Percentiles rank a stretch among this genome's conserved stretches.
phyloP scores from a whole-genome alignment of 2,888 invertebrate species.

The Steinernema scapterisci region DNA sequence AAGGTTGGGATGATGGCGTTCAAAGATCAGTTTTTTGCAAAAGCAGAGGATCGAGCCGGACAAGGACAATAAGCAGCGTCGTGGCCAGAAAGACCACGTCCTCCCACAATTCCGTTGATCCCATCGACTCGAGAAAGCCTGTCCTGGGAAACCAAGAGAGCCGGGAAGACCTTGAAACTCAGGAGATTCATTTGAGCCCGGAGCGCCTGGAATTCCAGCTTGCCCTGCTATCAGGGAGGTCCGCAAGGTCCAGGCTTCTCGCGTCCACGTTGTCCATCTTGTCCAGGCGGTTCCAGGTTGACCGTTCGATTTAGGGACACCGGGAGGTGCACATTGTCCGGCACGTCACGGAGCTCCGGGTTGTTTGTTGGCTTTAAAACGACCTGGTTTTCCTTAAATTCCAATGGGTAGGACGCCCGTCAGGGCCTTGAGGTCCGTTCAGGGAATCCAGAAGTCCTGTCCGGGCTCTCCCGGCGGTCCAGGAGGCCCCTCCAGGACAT shows the following conservation, averaged over 20 bases:
- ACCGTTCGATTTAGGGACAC: constrained; percentile 49
- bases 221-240: constrained; percentile 38
- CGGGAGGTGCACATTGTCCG: constrained; percentile 48
- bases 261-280: too few relatives aligned
- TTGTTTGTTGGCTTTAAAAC: constrained; percentile 48
- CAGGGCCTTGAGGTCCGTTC: too few relatives aligned
- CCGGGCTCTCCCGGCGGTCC: constrained; percentile 55
- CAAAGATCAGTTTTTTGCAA: too few relatives aligned
- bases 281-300: constrained; percentile 47
- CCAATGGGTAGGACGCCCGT: too few relatives aligned
- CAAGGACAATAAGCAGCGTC: constrained; percentile 35
- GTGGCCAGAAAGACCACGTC: constrained; percentile 13
- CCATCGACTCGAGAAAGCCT: too few relatives aligned
- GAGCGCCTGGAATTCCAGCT: not conserved
- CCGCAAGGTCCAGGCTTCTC: constrained; percentile 52
- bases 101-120: constrained; percentile 29
- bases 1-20: too few relatives aligned
- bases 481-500: constrained; percentile 53
- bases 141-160: too few relatives aligned
- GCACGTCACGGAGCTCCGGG: constrained; percentile 13
- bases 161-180: too few relatives aligned
- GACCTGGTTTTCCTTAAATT: constrained; percentile 50
- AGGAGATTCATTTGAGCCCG: too few relatives aligned
- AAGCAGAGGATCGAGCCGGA: constrained; percentile 26
- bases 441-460: too few relatives aligned